Conservation (phyloP, 2,113 vertebrate genomes). For the Python bivittatus region DNA sequence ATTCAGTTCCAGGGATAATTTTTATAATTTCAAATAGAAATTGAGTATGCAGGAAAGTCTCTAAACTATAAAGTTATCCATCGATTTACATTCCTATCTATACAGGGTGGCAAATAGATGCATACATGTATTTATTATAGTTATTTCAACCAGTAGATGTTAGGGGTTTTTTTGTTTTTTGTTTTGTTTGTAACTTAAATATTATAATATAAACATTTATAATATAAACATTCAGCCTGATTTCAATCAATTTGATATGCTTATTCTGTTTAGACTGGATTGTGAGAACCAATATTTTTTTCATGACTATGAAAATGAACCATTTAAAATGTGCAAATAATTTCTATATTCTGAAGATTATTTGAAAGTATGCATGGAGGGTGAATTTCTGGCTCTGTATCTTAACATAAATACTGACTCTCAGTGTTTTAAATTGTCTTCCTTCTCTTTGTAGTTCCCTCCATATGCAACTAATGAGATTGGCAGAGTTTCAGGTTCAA, state of each 20-base stretch:
- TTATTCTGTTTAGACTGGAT: neutral
- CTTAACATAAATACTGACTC: neutral
- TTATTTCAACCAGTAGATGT: neutral
- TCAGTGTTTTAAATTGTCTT: neutral
- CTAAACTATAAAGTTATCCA: neutral
- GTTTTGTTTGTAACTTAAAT: neutral
- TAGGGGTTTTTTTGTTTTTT: too few species aligned
- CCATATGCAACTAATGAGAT: conserved; percentile 97
- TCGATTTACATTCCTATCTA: neutral
- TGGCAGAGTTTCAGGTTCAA: conserved; percentile 86
- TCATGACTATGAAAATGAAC: neutral
- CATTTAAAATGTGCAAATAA: neutral
- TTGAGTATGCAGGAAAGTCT: neutral
- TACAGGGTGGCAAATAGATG: neutral
- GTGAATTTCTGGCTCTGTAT: neutral
- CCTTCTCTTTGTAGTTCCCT: conserved; percentile 82
- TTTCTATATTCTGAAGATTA: neutral
- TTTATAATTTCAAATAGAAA: neutral
- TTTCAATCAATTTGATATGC: neutral
- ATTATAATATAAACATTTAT: neutral
- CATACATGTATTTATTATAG: neutral
- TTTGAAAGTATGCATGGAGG: neutral
- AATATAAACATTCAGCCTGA: neutral
- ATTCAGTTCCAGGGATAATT: neutral
- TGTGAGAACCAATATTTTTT: neutral